A percentile compares a stretch with the other conserved stretches of the same genome.
phyloP scores from a whole-genome alignment of 2,113 vertebrate genomes.

The Ceuthmochares aereus region DNA sequence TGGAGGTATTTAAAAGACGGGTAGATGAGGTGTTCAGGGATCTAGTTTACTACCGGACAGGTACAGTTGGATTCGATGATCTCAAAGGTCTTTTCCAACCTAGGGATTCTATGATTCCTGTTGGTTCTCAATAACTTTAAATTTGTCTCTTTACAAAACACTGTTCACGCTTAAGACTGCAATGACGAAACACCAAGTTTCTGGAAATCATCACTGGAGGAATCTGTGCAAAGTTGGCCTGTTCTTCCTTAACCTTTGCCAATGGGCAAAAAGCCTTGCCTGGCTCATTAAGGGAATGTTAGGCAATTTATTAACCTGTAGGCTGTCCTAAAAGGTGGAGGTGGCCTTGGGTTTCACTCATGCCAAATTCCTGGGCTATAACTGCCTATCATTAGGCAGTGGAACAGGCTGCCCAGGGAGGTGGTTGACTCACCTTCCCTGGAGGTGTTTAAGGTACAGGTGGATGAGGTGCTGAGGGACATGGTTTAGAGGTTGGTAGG shows the following conservation, averaged over 20 bases:
- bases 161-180: neutral
- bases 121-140: neutral
- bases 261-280: neutral
- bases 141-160: neutral
- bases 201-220: neutral
- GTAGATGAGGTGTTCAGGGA: too few relatives aligned
- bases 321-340: neutral
- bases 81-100: too few relatives aligned
- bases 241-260: neutral
- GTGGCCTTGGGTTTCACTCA: neutral
- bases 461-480: too few relatives aligned
- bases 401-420: too few relatives aligned
- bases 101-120: too few relatives aligned
- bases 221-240: neutral
- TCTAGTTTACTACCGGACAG: too few relatives aligned
- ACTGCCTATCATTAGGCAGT: too few relatives aligned
- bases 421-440: too few relatives aligned
- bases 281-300: neutral
- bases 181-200: neutral
- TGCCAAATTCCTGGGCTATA: neutral
- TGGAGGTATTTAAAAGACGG: too few relatives aligned
- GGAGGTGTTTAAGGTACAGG: too few relatives aligned
- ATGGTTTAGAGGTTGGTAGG: too few relatives aligned
- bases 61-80: too few relatives aligned
- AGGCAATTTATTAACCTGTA: neutral